Evolutionary conservation across 1,140 invertebrate species (phyloP).

Genomic region (Heliconius hewitsoni): DNA sequence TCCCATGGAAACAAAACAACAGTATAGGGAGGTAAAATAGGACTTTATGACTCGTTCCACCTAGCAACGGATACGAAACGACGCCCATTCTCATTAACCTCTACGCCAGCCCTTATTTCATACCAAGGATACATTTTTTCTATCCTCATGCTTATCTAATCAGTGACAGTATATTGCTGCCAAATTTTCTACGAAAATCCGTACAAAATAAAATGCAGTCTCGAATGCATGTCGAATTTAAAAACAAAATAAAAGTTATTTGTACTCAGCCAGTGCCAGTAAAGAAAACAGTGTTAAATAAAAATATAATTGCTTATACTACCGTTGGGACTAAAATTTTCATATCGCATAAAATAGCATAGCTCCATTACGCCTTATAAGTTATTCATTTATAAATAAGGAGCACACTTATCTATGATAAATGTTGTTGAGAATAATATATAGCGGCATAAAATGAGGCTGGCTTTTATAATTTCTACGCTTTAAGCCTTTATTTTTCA

Average conservation of each 20-base stretch:
- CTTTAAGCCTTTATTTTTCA: slow-evolving; percentile 13
- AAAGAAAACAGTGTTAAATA: slow-evolving; percentile 28
- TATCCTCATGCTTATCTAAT: slow-evolving; percentile 40
- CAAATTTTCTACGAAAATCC: background rate
- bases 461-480: slow-evolving; percentile 20
- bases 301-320: slow-evolving; percentile 25
- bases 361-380: slow-evolving; percentile 39
- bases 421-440: slow-evolving; percentile 24
- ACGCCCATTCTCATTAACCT: slow-evolving; percentile 69
- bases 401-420: slow-evolving; percentile 30
- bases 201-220: background rate
- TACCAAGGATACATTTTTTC: slow-evolving; percentile 56
- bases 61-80: slow-evolving; percentile 56
- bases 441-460: background rate
- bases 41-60: slow-evolving; percentile 62
- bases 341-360: slow-evolving; percentile 31
- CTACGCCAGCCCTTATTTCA: slow-evolving; percentile 36
- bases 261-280: slow-evolving; percentile 1
- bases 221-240: slow-evolving; percentile 12
- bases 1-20: background rate
- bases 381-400: slow-evolving; percentile 37
- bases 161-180: slow-evolving; percentile 19
- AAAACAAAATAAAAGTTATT: slow-evolving; percentile 22
- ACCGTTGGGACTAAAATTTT: slow-evolving; percentile 32
- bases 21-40: slow-evolving; percentile 25